A percentile compares a stretch with the other conserved stretches of the same genome.
Conservation (phyloP, 2,797 vertebrate species). For the Choloepus didactylus region DNA sequence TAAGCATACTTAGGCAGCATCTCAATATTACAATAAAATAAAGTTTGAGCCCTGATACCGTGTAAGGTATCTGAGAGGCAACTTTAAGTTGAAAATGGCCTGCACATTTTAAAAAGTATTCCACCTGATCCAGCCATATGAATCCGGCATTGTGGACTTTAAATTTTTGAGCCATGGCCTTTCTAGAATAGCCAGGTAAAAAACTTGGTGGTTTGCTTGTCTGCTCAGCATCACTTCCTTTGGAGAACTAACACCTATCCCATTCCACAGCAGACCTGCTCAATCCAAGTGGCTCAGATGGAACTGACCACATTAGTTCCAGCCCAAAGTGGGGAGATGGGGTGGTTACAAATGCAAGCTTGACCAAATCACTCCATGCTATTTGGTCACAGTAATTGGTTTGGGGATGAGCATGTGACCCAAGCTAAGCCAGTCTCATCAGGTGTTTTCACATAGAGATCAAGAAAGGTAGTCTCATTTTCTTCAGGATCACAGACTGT, state of each 20-base stretch:
- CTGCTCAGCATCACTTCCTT: slow-evolving; percentile 6
- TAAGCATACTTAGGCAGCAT: neutral
- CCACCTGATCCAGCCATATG: neutral
- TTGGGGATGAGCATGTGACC: neutral
- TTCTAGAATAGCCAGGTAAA: slow-evolving; percentile 13
- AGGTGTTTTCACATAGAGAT: neutral
- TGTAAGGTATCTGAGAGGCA: neutral
- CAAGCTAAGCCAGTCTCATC: neutral
- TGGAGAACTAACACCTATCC: neutral
- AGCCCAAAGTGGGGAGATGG: neutral
- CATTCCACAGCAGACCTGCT: neutral
- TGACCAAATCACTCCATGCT: neutral
- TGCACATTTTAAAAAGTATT: slow-evolving; percentile 5
- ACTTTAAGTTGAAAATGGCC: slow-evolving; percentile 51
- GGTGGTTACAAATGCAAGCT: neutral
- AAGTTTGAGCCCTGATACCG: neutral
- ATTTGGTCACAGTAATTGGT: neutral
- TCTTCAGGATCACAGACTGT: neutral
- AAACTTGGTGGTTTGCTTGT: neutral
- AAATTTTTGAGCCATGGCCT: slow-evolving; percentile 16
- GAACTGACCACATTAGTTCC: neutral
- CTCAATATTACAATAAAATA: slow-evolving; percentile 52
- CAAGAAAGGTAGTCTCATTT: neutral
- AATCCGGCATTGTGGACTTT: neutral
- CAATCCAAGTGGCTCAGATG: neutral